Percentiles rank a stretch among this genome's conserved stretches.
Evolutionary conservation across 2,888 invertebrate species (phyloP).

Genomic region (Tortricodes alternella): DNA sequence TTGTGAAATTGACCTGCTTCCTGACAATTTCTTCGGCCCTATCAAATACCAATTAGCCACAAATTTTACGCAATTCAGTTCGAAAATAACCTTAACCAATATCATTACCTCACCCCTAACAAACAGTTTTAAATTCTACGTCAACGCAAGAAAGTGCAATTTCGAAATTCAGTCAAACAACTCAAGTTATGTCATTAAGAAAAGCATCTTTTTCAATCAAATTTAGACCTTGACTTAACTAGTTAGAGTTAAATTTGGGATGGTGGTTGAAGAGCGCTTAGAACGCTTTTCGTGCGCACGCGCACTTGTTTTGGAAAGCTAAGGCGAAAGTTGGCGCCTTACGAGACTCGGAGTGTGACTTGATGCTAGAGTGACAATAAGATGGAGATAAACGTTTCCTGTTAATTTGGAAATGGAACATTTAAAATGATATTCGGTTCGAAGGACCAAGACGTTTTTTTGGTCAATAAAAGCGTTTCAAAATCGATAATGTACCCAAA

Average conservation of each 20-base stretch:
- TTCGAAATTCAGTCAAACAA: neutral
- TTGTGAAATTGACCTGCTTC: slow-evolving; percentile 37
- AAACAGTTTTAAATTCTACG: slow-evolving; percentile 44
- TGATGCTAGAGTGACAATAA: slow-evolving; percentile 59
- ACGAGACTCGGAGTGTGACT: slow-evolving; percentile 55
- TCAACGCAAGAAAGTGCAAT: slow-evolving; percentile 10
- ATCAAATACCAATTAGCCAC: slow-evolving; percentile 60
- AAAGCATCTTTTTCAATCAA: neutral
- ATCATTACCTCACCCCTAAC: slow-evolving; percentile 49
- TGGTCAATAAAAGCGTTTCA: too few species aligned
- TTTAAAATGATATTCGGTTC: neutral
- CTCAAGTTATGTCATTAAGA: neutral
- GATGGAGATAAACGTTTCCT: slow-evolving; percentile 8
- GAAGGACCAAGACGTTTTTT: slow-evolving; percentile 3
- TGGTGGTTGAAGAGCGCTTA: slow-evolving; percentile 39
- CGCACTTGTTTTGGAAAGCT: slow-evolving; percentile 73
- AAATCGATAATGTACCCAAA: too few species aligned
- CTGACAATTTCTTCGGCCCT: slow-evolving; percentile 40
- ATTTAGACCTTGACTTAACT: slow-evolving; percentile 12
- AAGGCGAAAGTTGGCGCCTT: slow-evolving; percentile 72
- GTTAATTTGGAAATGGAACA: slow-evolving; percentile 9
- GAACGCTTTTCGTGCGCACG: slow-evolving; percentile 45
- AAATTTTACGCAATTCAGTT: slow-evolving; percentile 44
- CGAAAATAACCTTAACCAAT: slow-evolving; percentile 49
- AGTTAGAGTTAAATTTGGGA: slow-evolving; percentile 31